A percentile compares a stretch with the other conserved stretches of the same genome.
These are phyloP conservation scores for Hirundichthys speculiger DNA, from an alignment of 2,113 vertebrate species.

Conservation along the genomic window DNA sequence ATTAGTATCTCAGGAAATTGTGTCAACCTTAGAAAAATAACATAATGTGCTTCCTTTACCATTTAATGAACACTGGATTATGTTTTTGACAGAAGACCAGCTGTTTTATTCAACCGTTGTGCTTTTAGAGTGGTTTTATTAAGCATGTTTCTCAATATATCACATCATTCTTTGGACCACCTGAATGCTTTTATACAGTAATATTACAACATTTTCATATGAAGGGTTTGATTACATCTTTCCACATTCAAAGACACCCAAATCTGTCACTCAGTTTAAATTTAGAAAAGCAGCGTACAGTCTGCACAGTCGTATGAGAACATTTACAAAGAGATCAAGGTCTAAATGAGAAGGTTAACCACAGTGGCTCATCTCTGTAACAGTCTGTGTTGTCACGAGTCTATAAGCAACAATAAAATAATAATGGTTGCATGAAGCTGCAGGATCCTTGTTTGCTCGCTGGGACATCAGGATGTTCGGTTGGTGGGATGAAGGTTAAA, in stretches of 20 bases:
- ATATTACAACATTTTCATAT: too few species aligned
- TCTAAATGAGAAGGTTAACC: background rate
- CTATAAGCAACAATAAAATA: slow-evolving; percentile 24
- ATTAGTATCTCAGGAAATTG: too few species aligned
- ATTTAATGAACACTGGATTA: too few species aligned
- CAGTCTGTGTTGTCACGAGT: too few species aligned
- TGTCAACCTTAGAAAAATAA: too few species aligned
- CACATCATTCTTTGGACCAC: too few species aligned
- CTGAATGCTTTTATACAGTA: too few species aligned
- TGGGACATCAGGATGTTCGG: slow-evolving; percentile 40
- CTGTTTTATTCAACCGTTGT: too few species aligned
- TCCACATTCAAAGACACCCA: background rate
- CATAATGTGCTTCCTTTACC: too few species aligned
- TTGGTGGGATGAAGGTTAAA: slow-evolving; percentile 8
- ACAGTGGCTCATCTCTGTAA: background rate
- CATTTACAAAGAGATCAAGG: background rate
- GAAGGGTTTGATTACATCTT: background rate
- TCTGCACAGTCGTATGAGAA: background rate
- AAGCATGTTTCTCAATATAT: too few species aligned
- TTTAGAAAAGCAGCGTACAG: background rate
- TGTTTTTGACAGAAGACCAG: too few species aligned
- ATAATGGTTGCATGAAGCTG: background rate
- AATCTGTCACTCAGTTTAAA: background rate
- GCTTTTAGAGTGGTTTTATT: too few species aligned
- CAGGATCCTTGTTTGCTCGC: slow-evolving; percentile 35